Base-by-base conservation (phyloP, 2,113 vertebrate genomes). In the Xiphophorus couchianus region DNA sequence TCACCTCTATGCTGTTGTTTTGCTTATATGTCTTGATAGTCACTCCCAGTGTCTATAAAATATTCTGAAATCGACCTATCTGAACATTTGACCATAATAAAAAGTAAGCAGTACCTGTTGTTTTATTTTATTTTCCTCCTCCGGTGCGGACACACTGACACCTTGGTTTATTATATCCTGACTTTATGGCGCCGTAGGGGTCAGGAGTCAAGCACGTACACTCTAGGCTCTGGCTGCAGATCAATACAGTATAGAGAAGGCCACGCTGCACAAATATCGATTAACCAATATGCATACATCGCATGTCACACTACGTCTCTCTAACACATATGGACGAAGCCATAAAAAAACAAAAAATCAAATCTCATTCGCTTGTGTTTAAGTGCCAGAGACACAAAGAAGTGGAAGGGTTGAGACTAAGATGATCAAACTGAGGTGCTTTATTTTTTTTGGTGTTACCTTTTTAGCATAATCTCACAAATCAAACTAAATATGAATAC, bases 231-330 rank as follows among this genome's bases (percentile, higher is more conserved):
- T 72, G 28, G 78, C 80, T 88, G n/a, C 74, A 79, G 82, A 92
- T 94, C 91, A 71, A 94, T 93, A 88, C 70, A 30, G 61, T 77
- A 84, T 78, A 62, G 80, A 85, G 70, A 78, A 79, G 74, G 69
- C 73, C 51, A 71, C 67, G 83, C 75, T 86, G 76, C 77, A 85
- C 63, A 78, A 58, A 77, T 90, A 94, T 92, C 87, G 86, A 93
- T 91, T 74, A 71, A 86, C 86, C 81, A 86, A 91, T 85, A 85
- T 83, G 67, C 51, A 70, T 87, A 89, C 85, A 91, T 90, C 77
- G 82, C 42, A 73, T 86, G 75, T 85, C 80, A 51, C 68, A 69
- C 69, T 76, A 80, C 74, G 66, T 74, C 74, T 81, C 70, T 69
- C 48, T 64, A 10, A 77, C 80, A 77, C 73, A 72, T 63, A 80